Conservation (phyloP, 2,797 vertebrate genomes). For the Characodon lateralis region DNA sequence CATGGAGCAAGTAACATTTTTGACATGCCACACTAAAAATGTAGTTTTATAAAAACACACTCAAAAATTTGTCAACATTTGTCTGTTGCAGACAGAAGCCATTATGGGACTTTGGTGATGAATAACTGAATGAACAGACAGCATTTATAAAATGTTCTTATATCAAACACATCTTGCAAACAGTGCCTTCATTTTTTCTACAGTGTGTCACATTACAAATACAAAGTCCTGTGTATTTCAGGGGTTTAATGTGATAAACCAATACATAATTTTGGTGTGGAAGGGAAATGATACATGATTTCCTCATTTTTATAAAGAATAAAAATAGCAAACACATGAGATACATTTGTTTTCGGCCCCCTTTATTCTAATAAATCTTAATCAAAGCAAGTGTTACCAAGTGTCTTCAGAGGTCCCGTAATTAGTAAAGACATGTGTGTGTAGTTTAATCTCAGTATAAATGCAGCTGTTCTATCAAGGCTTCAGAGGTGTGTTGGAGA, state of each 20-base stretch:
- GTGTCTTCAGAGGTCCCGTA: too few species aligned
- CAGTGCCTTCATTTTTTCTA: background rate
- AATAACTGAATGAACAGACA: conserved; percentile 25
- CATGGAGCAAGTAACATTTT: background rate
- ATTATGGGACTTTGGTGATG: conserved; percentile 9
- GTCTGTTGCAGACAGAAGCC: background rate
- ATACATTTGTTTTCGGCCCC: too few species aligned
- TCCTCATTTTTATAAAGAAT: too few species aligned
- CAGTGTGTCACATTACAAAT: background rate
- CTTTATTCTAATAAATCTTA: too few species aligned
- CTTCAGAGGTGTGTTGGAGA: too few species aligned
- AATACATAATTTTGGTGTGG: background rate
- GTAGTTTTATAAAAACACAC: background rate
- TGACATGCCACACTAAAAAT: background rate
- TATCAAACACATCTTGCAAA: background rate
- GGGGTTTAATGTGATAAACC: background rate
- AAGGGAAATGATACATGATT: too few species aligned
- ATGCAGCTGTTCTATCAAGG: too few species aligned
- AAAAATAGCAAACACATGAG: too few species aligned
- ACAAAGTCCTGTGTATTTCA: background rate
- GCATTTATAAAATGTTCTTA: conserved; percentile 1
- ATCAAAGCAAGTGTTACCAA: too few species aligned
- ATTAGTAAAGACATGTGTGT: too few species aligned
- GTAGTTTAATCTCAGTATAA: too few species aligned
- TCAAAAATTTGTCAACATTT: background rate